Percentiles rank a stretch among this genome's conserved stretches.
Conservation (phyloP, 2,113 vertebrate genomes). For the Caracal caracal region DNA sequence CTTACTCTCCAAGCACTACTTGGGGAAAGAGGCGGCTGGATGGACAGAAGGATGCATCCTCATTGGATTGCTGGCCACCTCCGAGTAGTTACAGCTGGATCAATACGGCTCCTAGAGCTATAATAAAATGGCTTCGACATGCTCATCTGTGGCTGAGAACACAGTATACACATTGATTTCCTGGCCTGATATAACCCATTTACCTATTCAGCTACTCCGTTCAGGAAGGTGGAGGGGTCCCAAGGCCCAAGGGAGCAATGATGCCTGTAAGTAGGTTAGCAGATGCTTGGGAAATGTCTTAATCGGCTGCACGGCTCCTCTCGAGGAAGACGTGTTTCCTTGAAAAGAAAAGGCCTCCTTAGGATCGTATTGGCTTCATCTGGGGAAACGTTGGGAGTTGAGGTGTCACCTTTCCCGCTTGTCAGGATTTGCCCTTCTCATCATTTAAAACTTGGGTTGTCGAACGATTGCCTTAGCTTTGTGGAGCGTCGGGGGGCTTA, state of each 20-base stretch:
- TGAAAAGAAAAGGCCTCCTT: slow-evolving; percentile 10
- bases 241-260: slow-evolving; percentile 88
- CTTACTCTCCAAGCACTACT: slow-evolving; percentile 83
- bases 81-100: slow-evolving; percentile 88
- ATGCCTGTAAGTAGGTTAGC: slow-evolving; percentile 89
- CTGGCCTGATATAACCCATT: slow-evolving; percentile 90
- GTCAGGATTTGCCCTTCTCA: background rate
- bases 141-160: slow-evolving; percentile 88
- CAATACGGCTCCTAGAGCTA: slow-evolving; percentile 90
- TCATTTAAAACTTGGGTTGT: background rate
- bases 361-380: background rate
- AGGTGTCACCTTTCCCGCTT: background rate
- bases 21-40: slow-evolving; percentile 82
- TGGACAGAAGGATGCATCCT: slow-evolving; percentile 86
- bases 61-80: slow-evolving; percentile 88
- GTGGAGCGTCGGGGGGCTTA: background rate
- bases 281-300: slow-evolving; percentile 89
- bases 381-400: background rate
- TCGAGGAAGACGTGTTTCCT: slow-evolving; percentile 73
- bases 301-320: slow-evolving; percentile 84
- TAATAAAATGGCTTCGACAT: slow-evolving; percentile 90
- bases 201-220: slow-evolving; percentile 90
- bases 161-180: slow-evolving; percentile 92
- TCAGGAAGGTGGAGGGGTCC: slow-evolving; percentile 89
- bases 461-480: background rate